A percentile compares a stretch with the other conserved stretches of the same genome.
phyloP scores from a whole-genome alignment of 2,113 vertebrate genomes.

The Pygoscelis antarcticus region DNA sequence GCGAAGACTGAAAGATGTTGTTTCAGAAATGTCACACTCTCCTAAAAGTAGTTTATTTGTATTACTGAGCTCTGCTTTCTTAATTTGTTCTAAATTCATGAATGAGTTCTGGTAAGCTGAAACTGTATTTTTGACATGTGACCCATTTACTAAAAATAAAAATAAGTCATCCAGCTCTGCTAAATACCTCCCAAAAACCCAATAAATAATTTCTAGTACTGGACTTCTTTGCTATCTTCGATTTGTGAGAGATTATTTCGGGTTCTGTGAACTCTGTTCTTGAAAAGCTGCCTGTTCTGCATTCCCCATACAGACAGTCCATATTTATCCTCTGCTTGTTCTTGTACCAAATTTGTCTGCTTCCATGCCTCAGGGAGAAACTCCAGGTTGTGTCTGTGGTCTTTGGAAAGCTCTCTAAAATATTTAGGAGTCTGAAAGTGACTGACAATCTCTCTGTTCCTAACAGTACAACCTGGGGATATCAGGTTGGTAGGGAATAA shows the following conservation, averaged over 20 bases:
- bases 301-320: not conserved
- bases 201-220: not conserved
- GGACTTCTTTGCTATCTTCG: not conserved
- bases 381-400: not conserved
- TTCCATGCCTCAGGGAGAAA: not conserved
- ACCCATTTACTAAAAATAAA: not conserved
- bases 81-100: not conserved
- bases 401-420: slow-evolving; percentile 17
- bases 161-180: not conserved
- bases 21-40: not conserved
- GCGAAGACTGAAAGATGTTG: not conserved
- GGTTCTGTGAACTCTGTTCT: not conserved
- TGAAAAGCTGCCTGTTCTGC: not conserved
- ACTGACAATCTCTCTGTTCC: not conserved
- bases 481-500: not conserved
- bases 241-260: not conserved
- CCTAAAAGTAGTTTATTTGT: not conserved
- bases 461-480: not conserved
- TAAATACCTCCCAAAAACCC: not conserved
- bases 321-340: not conserved
- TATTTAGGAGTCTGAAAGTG: not conserved
- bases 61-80: not conserved
- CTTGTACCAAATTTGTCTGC: not conserved
- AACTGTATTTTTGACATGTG: not conserved
- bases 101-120: not conserved